Evolutionary conservation across 2,888 invertebrate genomes (phyloP).

Genomic region (Melanophora roralis): DNA sequence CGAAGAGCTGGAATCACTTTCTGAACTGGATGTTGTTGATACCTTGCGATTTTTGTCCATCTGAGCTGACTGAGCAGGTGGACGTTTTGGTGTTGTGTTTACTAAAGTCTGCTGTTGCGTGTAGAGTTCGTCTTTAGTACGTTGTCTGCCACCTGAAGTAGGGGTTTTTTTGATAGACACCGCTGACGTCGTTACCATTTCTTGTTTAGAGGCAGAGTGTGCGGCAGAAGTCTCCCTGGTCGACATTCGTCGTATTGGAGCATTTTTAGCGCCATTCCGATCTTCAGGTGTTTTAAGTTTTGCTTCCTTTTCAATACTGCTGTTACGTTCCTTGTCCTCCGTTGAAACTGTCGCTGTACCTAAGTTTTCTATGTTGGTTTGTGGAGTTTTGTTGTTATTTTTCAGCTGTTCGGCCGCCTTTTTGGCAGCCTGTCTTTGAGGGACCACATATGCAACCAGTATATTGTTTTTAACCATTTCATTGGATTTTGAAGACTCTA

Average conservation of each 20-base stretch:
- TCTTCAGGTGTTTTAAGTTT: slow-evolving; percentile 74
- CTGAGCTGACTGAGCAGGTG: no score
- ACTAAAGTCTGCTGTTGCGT: slow-evolving; percentile 5
- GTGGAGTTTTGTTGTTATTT: slow-evolving; percentile 82
- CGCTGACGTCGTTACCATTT: slow-evolving; percentile 1
- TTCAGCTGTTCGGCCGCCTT: slow-evolving; percentile 94
- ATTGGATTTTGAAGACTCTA: slow-evolving; percentile 53
- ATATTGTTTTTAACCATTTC: slow-evolving; percentile 77
- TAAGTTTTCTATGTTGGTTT: slow-evolving; percentile 31
- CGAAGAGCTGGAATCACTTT: slow-evolving; percentile 69
- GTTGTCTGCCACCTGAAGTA: slow-evolving; percentile 63
- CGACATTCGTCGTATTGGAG: slow-evolving; percentile 66
- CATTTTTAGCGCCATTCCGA: slow-evolving; percentile 51
- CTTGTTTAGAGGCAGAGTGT: slow-evolving; percentile 12
- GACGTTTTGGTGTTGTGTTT: slow-evolving; percentile 54
- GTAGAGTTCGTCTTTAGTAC: slow-evolving; percentile 67
- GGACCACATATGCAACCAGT: slow-evolving; percentile 90
- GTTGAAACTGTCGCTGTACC: slow-evolving; percentile 15
- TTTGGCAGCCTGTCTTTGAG: slow-evolving; percentile 93
- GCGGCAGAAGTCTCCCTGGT: slow-evolving; percentile 61
- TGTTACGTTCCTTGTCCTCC: slow-evolving; percentile 62
- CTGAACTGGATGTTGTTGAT: slow-evolving; percentile 71
- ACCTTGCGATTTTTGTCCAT: slow-evolving; percentile 65
- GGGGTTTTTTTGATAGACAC: slow-evolving; percentile 48
- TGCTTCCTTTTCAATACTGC: slow-evolving; percentile 69